These are phyloP conservation scores for Ivindomyrus marchei DNA, from an alignment of 2,113 vertebrate genomes.

Conservation along the genomic window DNA sequence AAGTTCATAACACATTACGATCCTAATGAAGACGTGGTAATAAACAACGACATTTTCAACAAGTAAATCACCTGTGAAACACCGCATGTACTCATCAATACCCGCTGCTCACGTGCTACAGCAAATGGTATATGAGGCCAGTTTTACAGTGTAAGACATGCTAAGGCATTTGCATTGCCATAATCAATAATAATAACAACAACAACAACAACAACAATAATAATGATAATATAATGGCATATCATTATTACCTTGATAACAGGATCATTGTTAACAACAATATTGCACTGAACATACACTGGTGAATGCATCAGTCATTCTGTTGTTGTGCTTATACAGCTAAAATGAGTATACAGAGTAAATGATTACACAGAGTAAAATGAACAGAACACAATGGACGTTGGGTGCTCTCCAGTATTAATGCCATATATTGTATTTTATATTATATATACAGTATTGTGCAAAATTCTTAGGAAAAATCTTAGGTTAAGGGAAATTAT, in stretches of 20 bases:
- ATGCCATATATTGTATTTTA: not conserved
- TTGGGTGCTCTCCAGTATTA: not conserved
- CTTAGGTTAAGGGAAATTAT: not conserved
- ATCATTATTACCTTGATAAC: not conserved
- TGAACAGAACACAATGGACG: not conserved
- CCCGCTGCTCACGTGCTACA: not conserved
- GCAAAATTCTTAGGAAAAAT: not conserved
- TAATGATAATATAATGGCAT: not conserved
- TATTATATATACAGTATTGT: not conserved
- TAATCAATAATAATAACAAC: not conserved
- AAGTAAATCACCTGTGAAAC: constrained; percentile 40
- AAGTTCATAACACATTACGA: constrained; percentile 70
- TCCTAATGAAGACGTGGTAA: constrained; percentile 68
- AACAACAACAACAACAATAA: not conserved
- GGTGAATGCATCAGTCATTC: not conserved
- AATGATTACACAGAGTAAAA: not conserved
- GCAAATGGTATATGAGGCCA: not conserved
- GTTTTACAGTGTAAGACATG: not conserved
- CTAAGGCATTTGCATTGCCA: not conserved
- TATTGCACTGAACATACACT: not conserved
- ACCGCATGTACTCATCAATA: not conserved
- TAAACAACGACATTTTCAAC: constrained; percentile 79
- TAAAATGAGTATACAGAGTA: not conserved
- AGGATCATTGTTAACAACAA: not conserved
- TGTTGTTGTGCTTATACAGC: not conserved